Base-by-base conservation (phyloP, 2,113 vertebrate species). In the Pycnonotus jocosus region DNA sequence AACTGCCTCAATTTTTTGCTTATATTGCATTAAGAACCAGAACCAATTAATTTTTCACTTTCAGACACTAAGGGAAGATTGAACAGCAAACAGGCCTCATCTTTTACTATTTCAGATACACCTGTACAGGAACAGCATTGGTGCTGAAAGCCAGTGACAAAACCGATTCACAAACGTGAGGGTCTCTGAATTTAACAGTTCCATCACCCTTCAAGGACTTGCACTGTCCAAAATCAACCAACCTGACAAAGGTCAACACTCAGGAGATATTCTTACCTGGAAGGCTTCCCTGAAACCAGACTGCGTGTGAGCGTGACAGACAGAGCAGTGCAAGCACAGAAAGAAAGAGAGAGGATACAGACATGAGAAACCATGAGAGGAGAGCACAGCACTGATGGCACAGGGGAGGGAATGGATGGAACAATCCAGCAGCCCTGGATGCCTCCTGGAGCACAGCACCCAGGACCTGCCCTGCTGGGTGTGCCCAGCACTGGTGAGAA, bases 201-300 rank as follows among this genome's bases (percentile, higher is more conserved):
- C 45, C 51, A 45, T 15, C 69, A 81, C 82, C 79, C 71, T 86
- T 82, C 48, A 45, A 73, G 25, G 40, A 56, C 61, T 72, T 42
- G 70, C 10, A 6, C 27, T n/a, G 53, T 30, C 73, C 65, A 53
- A 33, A 57, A 85, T 14, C 80, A 87, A 76, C 42, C 64, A 81
- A 40, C 53, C 73, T 95, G 87, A n/a, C 44, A 80, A 64, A 71
- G 47, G n/a, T 30, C 48, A 74, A 60, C 15, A 23, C 64, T 82
- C 21, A 37, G 42, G 31, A 45, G 27, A 28, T 40, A 14, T 31
- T 85, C 96, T 97, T 97, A 97, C 97, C 97, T 97, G 95, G 90
- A 69, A 82, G 95, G 73, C 47, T 85, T 97, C 95, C 96, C 97
- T 97, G 97, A 95, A 97, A 96, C 85, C 97, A 97, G 96, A 97